Percentiles rank a stretch among this genome's conserved stretches.
These are phyloP conservation scores for Hippocampus guttulatus DNA, from an alignment of 2,113 vertebrate species.

Conservation along the genomic window DNA sequence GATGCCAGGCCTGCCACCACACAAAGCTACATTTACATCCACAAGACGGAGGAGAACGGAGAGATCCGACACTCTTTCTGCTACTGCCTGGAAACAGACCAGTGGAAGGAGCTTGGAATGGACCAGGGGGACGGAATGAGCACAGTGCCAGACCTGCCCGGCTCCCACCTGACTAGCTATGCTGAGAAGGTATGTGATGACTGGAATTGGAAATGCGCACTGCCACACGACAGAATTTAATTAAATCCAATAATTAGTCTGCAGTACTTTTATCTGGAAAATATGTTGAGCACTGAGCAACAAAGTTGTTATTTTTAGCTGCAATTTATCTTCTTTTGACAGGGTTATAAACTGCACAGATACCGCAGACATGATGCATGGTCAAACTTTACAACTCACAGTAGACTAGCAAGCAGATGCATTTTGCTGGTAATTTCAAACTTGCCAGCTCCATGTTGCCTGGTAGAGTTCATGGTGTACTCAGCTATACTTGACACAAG, in stretches of 20 bases:
- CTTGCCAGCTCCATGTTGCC: neutral
- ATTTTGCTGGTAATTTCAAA: neutral
- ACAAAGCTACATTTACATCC: slow-evolving; percentile 92
- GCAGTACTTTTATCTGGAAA: neutral
- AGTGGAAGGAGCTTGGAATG: slow-evolving; percentile 83
- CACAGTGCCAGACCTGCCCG: slow-evolving; percentile 80
- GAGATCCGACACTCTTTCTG: slow-evolving; percentile 84
- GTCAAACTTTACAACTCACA: neutral
- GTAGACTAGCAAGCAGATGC: neutral
- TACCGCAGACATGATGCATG: neutral
- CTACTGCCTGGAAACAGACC: slow-evolving; percentile 85
- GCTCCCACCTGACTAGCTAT: slow-evolving; percentile 85
- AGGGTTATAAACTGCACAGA: neutral
- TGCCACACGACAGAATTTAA: neutral
- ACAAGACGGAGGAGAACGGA: slow-evolving; percentile 89
- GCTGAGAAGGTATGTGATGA: slow-evolving; percentile 79
- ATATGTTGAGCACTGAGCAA: neutral
- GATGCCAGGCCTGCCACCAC: slow-evolving; percentile 89
- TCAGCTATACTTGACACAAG: neutral
- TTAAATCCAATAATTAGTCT: neutral
- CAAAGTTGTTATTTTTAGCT: neutral
- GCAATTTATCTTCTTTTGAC: neutral
- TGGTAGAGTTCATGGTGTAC: neutral
- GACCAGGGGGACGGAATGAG: slow-evolving; percentile 39
- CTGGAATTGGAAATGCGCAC: neutral